A percentile compares a stretch with the other conserved stretches of the same genome.
Conservation (phyloP, 2,888 invertebrate genomes). For the Altica lythri region DNA sequence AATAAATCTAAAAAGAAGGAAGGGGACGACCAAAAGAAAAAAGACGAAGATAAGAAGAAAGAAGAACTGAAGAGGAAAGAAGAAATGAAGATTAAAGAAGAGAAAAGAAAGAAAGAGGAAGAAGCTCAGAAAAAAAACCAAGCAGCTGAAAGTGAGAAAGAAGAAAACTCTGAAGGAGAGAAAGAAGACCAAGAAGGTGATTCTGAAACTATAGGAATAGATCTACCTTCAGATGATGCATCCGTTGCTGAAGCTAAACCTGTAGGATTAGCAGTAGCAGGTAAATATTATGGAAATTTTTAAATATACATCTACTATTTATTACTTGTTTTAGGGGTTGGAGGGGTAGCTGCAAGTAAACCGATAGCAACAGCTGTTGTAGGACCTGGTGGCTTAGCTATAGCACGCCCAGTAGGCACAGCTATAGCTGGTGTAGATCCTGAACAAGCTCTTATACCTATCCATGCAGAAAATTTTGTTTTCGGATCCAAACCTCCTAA, state of each 20-base stretch:
- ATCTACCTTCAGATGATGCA: slow-evolving; percentile 63
- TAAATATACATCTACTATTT: slow-evolving; percentile 8
- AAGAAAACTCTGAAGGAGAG: slow-evolving; percentile 36
- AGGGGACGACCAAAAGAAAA: slow-evolving; percentile 42
- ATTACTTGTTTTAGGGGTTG: slow-evolving; percentile 61
- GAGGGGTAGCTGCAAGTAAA: slow-evolving; percentile 74
- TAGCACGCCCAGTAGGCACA: slow-evolving; percentile 73
- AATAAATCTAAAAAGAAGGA: slow-evolving; percentile 34
- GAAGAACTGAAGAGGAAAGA: slow-evolving; percentile 40
- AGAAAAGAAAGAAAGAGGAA: slow-evolving; percentile 39
- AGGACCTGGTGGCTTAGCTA: slow-evolving; percentile 70
- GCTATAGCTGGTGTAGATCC: slow-evolving; percentile 75
- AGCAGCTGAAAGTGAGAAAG: slow-evolving; percentile 36
- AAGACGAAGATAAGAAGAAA: slow-evolving; percentile 38
- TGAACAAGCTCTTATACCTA: slow-evolving; percentile 54
- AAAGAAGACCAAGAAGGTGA: slow-evolving; percentile 52
- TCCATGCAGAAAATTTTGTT: slow-evolving; percentile 44
- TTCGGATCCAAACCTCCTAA: slow-evolving; percentile 33
- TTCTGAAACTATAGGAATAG: slow-evolving; percentile 57
- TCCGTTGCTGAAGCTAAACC: slow-evolving; percentile 78
- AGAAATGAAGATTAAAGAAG: slow-evolving; percentile 38
- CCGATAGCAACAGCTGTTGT: slow-evolving; percentile 74
- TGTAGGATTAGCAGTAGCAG: slow-evolving; percentile 62
- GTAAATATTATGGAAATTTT: slow-evolving; percentile 38
- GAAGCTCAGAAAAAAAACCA: slow-evolving; percentile 44